Percentiles rank a stretch among this genome's conserved stretches.
Conservation (phyloP, 92 coral and sea anemone genomes). For the Plumapathes pennacea region DNA sequence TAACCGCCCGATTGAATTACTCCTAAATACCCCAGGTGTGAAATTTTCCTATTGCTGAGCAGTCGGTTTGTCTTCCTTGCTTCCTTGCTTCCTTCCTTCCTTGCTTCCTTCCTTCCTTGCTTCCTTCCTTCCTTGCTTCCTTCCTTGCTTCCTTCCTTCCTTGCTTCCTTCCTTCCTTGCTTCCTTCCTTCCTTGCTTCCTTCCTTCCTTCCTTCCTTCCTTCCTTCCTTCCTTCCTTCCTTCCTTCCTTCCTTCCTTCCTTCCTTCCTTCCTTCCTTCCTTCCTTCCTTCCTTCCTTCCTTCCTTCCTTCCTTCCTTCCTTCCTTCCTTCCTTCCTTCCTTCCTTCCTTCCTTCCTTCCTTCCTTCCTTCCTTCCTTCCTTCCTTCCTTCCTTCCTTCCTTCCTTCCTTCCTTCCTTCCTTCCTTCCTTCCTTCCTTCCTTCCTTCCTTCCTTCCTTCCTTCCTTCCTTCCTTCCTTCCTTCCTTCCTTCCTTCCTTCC, state of each 20-base stretch:
- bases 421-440: not conserved
- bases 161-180: not conserved
- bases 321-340: conserved; percentile 17
- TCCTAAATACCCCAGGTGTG: too few relatives aligned
- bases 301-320: conserved; percentile 20
- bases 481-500: not conserved
- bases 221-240: conserved; percentile 12
- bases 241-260: conserved; percentile 20
- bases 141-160: conserved; percentile 2
- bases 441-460: not conserved
- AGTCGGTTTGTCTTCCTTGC: not conserved
- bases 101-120: conserved; percentile 5
- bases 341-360: conserved; percentile 13
- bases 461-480: not conserved
- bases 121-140: conserved; percentile 19
- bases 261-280: conserved; percentile 17
- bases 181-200: conserved; percentile 6
- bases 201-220: conserved; percentile 4
- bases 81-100: conserved; percentile 1
- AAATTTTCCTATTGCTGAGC: too few relatives aligned
- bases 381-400: not conserved
- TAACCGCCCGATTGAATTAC: too few relatives aligned
- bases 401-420: not conserved
- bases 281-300: conserved; percentile 12
- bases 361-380: not conserved